Conservation (phyloP, 1,140 invertebrate genomes). For the Zelostemma sp. region DNA sequence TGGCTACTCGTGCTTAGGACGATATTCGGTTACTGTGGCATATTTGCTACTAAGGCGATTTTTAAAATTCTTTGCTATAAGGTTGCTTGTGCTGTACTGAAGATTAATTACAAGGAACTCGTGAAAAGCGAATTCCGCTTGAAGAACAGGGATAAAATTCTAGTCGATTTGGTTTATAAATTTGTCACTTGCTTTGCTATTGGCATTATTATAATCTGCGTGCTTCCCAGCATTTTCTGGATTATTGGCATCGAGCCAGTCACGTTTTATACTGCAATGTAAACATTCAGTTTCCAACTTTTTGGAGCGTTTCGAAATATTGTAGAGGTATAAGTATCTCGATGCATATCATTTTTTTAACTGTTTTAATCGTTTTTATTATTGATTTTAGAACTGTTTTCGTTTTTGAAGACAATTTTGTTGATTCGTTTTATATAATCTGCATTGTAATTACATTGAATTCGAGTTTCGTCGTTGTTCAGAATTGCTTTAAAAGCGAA, state of each 20-base stretch:
- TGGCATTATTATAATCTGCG: constrained; percentile 81
- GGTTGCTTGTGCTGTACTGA: constrained; percentile 77
- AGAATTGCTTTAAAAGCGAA: background rate
- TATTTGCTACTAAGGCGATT: constrained; percentile 77
- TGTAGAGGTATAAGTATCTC: too few relatives aligned
- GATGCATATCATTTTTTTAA: too few relatives aligned
- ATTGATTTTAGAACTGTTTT: constrained; percentile 12
- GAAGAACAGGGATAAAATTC: constrained; percentile 77
- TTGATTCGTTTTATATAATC: background rate
- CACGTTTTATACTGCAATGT: constrained; percentile 89
- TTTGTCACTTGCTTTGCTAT: constrained; percentile 83
- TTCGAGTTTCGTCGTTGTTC: background rate
- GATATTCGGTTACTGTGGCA: constrained; percentile 79
- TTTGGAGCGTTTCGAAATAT: background rate
- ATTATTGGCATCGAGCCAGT: constrained; percentile 82
- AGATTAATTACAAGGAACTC: constrained; percentile 75
- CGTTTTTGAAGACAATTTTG: constrained; percentile 8
- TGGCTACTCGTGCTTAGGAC: constrained; percentile 77
- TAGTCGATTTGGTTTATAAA: constrained; percentile 85
- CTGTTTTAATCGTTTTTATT: constrained; percentile 5
- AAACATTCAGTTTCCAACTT: constrained; percentile 46
- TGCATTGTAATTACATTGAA: background rate
- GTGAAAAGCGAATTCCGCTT: constrained; percentile 75
- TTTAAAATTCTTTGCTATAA: constrained; percentile 80
- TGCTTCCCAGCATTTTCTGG: constrained; percentile 84